These are phyloP conservation scores for Campylomormyrus tamandua DNA, from an alignment of 2,113 vertebrate species.

Conservation along the genomic window DNA sequence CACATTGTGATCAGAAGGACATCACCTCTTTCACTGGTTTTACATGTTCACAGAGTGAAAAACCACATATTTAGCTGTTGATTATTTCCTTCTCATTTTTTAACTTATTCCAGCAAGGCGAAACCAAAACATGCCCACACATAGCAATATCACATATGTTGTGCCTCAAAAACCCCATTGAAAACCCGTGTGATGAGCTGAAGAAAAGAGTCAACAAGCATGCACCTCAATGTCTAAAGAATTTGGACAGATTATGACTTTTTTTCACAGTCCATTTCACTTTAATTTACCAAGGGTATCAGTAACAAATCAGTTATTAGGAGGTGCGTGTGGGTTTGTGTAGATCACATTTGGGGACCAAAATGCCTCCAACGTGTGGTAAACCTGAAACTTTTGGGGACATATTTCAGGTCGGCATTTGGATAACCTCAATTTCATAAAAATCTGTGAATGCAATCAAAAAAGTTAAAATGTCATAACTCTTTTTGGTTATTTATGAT, in stretches of 20 bases:
- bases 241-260: background rate
- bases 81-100: background rate
- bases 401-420: background rate
- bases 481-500: background rate
- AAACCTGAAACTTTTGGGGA: background rate
- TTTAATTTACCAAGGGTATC: background rate
- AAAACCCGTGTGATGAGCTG: background rate
- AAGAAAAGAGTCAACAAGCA: background rate
- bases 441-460: too few species aligned
- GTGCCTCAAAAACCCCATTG: background rate
- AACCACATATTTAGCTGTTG: background rate
- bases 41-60: background rate
- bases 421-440: background rate
- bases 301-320: background rate
- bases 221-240: background rate
- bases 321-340: background rate
- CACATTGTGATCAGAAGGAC: background rate
- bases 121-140: background rate
- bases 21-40: background rate
- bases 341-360: background rate
- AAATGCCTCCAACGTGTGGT: background rate
- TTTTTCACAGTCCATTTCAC: background rate
- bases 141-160: background rate
- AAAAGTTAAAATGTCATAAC: too few species aligned
- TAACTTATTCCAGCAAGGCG: background rate